Conservation (phyloP, 1,140 invertebrate genomes). For the Atta texana region DNA sequence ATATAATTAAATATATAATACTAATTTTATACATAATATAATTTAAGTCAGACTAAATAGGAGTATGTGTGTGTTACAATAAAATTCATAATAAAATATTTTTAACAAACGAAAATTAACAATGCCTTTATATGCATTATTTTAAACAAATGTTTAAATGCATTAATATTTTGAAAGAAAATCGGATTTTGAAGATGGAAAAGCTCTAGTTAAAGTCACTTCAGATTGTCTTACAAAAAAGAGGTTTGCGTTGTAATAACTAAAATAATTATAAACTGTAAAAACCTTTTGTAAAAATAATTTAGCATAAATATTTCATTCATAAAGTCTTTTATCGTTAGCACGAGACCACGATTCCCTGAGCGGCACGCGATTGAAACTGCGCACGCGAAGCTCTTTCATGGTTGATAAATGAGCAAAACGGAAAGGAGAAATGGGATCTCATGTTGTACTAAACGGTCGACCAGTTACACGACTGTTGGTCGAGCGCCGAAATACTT, state of each 20-base stretch:
- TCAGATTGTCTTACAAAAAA: neutral
- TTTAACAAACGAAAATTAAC: neutral
- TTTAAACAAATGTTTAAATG: neutral
- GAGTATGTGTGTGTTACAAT: neutral
- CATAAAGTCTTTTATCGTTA: conserved; percentile 52
- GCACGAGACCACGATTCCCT: conserved; percentile 25
- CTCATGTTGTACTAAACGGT: conserved; percentile 56
- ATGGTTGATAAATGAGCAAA: conserved; percentile 66
- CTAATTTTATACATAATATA: neutral
- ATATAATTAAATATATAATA: no score
- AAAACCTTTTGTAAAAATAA: conserved; percentile 29
- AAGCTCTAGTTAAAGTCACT: neutral
- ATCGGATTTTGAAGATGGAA: neutral
- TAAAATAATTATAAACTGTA: neutral
- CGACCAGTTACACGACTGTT: conserved; percentile 29
- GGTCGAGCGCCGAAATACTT: conserved; percentile 40
- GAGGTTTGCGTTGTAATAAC: neutral
- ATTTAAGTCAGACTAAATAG: neutral
- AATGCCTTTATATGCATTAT: neutral
- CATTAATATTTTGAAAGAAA: neutral
- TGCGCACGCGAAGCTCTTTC: conserved; percentile 64
- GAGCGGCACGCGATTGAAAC: conserved; percentile 56
- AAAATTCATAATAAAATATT: neutral
- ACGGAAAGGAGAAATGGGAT: conserved; percentile 55
- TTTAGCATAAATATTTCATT: conserved; percentile 48